Evolutionary conservation across 1,140 invertebrate genomes (phyloP).

Genomic region (Diprion similis): DNA sequence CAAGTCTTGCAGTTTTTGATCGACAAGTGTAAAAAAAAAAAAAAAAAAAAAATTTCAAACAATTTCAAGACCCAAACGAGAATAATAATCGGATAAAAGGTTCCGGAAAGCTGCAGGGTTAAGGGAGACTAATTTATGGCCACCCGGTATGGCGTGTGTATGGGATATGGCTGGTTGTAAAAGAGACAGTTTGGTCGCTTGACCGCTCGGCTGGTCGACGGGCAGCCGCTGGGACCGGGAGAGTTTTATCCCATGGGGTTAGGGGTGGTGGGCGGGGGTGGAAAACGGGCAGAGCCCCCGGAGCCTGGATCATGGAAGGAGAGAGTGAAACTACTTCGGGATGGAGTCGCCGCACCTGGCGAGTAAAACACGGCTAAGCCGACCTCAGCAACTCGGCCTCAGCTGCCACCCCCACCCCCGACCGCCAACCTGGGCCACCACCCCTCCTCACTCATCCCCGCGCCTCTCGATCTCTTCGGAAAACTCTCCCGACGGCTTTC

Average conservation of each 20-base stretch:
- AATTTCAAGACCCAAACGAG: no score
- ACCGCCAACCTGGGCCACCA: neutral
- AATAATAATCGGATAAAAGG: no score
- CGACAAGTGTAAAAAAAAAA: no score
- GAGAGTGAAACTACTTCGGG: slow-evolving; percentile 11
- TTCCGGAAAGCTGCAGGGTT: no score
- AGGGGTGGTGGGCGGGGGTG: neutral
- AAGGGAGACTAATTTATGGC: no score
- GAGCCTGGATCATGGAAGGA: slow-evolving; percentile 19
- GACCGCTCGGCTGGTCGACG: slow-evolving; percentile 12
- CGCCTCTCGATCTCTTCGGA: no score
- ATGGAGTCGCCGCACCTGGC: slow-evolving; percentile 37
- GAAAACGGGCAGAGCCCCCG: neutral
- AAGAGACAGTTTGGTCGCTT: neutral
- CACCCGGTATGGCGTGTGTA: no score
- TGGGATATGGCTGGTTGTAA: no score
- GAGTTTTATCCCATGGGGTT: slow-evolving; percentile 30
- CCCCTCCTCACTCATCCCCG: neutral
- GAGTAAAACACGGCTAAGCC: slow-evolving; percentile 43
- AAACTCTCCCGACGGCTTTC: no score
- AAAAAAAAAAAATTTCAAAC: no score
- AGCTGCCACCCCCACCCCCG: slow-evolving; percentile 19
- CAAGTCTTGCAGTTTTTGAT: no score
- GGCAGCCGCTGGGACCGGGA: neutral
- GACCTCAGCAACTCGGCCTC: slow-evolving; percentile 34